These are phyloP conservation scores for Slavum lentiscoides DNA, from an alignment of 2,888 invertebrate species.

Conservation along the genomic window DNA sequence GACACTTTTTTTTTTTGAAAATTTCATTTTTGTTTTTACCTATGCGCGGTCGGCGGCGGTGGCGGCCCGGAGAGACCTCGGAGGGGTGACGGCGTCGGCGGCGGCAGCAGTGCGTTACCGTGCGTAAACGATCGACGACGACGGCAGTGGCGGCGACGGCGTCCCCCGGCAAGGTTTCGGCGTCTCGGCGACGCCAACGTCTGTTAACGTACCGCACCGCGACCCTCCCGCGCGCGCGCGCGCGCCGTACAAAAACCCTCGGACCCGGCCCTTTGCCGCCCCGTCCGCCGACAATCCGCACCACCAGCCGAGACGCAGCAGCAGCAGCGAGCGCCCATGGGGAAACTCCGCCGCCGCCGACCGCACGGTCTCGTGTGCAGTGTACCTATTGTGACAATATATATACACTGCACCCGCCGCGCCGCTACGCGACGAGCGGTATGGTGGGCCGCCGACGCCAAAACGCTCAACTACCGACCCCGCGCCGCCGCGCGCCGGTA, in stretches of 20 bases:
- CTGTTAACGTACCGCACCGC: slow-evolving; percentile 40
- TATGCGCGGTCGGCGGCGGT: background rate
- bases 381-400: slow-evolving; percentile 43
- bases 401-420: slow-evolving; percentile 4
- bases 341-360: background rate
- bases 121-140: slow-evolving; percentile 51
- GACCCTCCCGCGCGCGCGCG: background rate
- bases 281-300: background rate
- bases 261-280: background rate
- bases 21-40: too few relatives aligned
- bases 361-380: slow-evolving; percentile 9
- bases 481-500: background rate
- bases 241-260: background rate
- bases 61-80: background rate
- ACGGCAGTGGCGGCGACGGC: slow-evolving; percentile 23
- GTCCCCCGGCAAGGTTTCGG: slow-evolving; percentile 41
- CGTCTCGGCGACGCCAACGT: slow-evolving; percentile 53
- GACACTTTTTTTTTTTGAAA: too few relatives aligned
- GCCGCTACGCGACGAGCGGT: background rate
- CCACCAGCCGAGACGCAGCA: background rate
- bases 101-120: slow-evolving; percentile 45
- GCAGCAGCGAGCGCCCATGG: background rate
- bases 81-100: background rate
- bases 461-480: slow-evolving; percentile 7
- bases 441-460: slow-evolving; percentile 40